Percentiles rank a stretch among this genome's conserved stretches.
These are phyloP conservation scores for Clarias magur DNA, from an alignment of 2,113 vertebrate genomes.

Conservation along the genomic window DNA sequence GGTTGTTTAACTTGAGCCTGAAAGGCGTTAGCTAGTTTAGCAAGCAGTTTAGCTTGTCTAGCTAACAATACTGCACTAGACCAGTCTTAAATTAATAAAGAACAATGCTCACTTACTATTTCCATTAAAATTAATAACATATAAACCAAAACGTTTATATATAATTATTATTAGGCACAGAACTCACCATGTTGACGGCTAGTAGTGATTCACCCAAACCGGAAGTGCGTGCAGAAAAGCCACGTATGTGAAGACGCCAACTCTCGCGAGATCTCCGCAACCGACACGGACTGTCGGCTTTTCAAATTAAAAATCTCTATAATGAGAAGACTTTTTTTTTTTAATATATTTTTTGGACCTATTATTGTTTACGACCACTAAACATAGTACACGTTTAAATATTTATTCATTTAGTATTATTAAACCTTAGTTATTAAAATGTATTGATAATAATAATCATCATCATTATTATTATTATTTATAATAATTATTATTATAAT, in stretches of 20 bases:
- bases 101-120: neutral
- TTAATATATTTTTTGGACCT: neutral
- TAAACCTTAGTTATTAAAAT: too few relatives aligned
- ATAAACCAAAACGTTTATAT: neutral
- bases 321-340: neutral
- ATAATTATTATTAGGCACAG: neutral
- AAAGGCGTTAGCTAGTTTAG: neutral
- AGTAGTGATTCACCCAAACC: slow-evolving; percentile 1
- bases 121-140: neutral
- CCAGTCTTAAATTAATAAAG: neutral
- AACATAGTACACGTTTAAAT: neutral
- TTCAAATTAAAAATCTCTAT: slow-evolving; percentile 21
- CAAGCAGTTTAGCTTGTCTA: neutral
- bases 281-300: neutral
- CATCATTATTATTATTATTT: neutral
- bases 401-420: too few relatives aligned
- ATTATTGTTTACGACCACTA: neutral
- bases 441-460: too few relatives aligned
- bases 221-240: slow-evolving; percentile 40
- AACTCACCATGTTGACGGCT: slow-evolving; percentile 52
- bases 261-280: slow-evolving; percentile 25
- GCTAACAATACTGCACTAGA: neutral
- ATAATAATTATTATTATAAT: neutral
- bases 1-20: neutral
- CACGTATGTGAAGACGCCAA: slow-evolving; percentile 55